phyloP scores from a whole-genome alignment of 2,888 invertebrate species.

The Dysmachus trigonus region DNA sequence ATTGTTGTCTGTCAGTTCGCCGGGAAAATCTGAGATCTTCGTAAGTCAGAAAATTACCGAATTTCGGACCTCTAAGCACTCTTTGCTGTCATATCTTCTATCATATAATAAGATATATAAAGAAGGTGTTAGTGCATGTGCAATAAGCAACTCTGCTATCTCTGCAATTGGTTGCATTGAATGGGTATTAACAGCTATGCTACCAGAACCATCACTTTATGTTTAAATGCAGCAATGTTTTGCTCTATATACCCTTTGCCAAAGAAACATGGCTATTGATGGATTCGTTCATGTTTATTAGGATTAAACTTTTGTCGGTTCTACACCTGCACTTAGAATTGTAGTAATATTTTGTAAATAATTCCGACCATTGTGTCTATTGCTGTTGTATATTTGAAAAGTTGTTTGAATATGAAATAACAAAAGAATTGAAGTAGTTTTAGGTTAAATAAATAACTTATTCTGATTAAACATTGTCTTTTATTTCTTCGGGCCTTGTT shows the following conservation, averaged over 20 bases:
- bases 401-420: constrained; percentile 38
- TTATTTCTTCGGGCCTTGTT: background rate
- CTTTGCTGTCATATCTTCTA: background rate
- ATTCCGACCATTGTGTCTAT: constrained; percentile 22
- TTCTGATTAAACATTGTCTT: constrained; percentile 36
- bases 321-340: background rate
- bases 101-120: background rate
- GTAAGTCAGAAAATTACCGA: constrained; percentile 29
- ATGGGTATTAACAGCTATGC: background rate
- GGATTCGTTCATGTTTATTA: background rate
- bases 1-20: constrained; percentile 57
- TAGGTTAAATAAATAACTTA: constrained; percentile 44
- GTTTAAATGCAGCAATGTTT: background rate
- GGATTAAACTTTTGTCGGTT: constrained; percentile 16
- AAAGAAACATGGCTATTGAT: background rate
- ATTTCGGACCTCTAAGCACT: background rate
- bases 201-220: background rate
- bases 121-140: constrained; percentile 16
- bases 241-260: background rate
- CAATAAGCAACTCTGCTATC: constrained; percentile 11
- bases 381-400: constrained; percentile 40
- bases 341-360: constrained; percentile 34
- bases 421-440: constrained; percentile 37
- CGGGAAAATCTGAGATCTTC: constrained; percentile 51
- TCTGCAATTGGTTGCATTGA: background rate